Evolutionary conservation across 2,888 invertebrate species (phyloP).

Genomic region (Norana najaformis): DNA sequence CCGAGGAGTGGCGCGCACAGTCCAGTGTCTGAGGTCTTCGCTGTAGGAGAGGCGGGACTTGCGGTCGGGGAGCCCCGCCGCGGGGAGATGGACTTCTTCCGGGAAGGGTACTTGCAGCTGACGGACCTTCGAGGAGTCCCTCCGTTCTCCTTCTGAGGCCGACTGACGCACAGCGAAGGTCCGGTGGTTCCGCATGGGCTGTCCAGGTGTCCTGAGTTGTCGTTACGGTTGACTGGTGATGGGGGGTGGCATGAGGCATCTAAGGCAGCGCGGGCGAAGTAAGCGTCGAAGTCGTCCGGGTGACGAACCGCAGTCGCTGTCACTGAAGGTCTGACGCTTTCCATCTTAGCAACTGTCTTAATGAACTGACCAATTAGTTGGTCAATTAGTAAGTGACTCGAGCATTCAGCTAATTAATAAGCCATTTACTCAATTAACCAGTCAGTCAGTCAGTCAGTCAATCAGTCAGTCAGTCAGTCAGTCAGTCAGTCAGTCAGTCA

Average conservation of each 20-base stretch:
- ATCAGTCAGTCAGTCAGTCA: not conserved
- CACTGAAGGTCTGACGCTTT: not conserved
- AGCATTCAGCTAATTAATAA: too few relatives aligned
- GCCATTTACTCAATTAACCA: not conserved
- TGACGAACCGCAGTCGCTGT: not conserved
- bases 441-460: not conserved
- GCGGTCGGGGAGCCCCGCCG: not conserved
- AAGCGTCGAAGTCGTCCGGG: conserved; percentile 18
- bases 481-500: not conserved
- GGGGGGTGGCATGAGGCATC: not conserved
- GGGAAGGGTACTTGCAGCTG: not conserved
- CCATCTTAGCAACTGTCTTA: not conserved
- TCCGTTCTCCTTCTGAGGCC: not conserved
- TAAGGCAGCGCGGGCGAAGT: conserved; percentile 26
- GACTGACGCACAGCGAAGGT: not conserved
- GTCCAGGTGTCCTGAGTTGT: not conserved
- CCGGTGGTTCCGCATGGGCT: not conserved
- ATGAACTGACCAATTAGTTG: not conserved
- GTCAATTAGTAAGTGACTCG: not conserved
- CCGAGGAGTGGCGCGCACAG: conserved; percentile 30
- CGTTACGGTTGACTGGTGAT: not conserved
- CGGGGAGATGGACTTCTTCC: not conserved
- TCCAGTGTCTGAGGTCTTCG: not conserved
- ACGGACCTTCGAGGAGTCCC: not conserved
- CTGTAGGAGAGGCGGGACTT: conserved; percentile 8